phyloP scores from a whole-genome alignment of 2,797 vertebrate genomes.

The Dipus sagitta region DNA sequence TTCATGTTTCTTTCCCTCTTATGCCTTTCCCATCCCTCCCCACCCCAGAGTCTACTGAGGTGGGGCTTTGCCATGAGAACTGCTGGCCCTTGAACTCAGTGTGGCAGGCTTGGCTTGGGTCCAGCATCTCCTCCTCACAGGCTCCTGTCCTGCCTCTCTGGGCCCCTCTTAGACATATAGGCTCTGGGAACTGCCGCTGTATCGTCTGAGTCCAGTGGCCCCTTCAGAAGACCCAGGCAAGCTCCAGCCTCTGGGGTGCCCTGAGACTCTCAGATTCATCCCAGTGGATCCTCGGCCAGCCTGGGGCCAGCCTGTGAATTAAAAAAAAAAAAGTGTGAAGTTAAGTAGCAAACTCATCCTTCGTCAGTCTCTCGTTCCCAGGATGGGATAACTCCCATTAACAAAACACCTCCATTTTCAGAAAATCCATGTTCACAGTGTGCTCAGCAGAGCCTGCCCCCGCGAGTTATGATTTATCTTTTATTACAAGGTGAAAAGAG shows the following conservation, averaged over 20 bases:
- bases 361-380: neutral
- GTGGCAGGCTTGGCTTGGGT: neutral
- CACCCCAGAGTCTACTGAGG: neutral
- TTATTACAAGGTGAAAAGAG: conserved; percentile 76
- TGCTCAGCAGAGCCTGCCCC: conserved; percentile 53
- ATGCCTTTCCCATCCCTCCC: neutral
- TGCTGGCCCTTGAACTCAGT: neutral
- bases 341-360: conserved; percentile 66
- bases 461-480: conserved; percentile 72
- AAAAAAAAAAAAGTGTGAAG: neutral
- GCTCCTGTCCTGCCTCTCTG: too few species aligned
- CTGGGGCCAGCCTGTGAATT: neutral
- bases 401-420: conserved; percentile 79
- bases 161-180: too few species aligned
- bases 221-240: neutral
- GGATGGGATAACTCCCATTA: conserved; percentile 74
- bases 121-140: too few species aligned
- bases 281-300: neutral
- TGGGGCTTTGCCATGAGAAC: neutral
- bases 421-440: conserved; percentile 73
- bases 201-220: neutral
- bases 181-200: neutral
- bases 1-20: accelerated
- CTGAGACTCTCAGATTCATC: neutral
- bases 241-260: neutral